These are phyloP conservation scores for Bradypodion ventrale DNA, from an alignment of 2,797 vertebrate species.

Conservation along the genomic window DNA sequence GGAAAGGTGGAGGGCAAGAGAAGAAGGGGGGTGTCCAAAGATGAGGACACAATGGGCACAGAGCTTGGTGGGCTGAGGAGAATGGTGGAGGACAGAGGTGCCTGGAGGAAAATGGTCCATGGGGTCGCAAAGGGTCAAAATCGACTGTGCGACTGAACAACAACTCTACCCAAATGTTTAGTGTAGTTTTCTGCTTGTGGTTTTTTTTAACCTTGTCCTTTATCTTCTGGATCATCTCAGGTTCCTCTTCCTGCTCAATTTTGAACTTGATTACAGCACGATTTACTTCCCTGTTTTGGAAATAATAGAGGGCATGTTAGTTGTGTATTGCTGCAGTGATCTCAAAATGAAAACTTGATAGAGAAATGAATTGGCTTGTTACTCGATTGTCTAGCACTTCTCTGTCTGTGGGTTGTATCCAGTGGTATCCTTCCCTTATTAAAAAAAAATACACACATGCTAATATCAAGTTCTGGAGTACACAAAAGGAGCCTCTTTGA, in stretches of 20 bases:
- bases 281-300: slow-evolving; percentile 70
- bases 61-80: no score
- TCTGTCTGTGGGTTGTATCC: neutral
- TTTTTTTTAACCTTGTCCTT: slow-evolving; percentile 68
- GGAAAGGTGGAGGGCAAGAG: no score
- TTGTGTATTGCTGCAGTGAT: neutral
- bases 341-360: neutral
- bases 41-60: no score
- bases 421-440: neutral
- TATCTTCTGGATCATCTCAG: slow-evolving; percentile 69
- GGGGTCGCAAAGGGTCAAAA: no score
- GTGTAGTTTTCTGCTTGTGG: neutral
- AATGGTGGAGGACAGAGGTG: no score
- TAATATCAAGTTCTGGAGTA: no score
- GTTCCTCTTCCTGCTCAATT: slow-evolving; percentile 64
- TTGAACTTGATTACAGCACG: slow-evolving; percentile 65
- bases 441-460: neutral
- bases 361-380: neutral
- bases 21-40: no score
- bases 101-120: no score
- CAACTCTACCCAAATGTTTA: neutral
- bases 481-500: no score
- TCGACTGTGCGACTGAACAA: no score
- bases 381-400: neutral
- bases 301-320: slow-evolving; percentile 5